Conservation (phyloP, 2,888 invertebrate species). For the Eupeodes latifasciatus region DNA sequence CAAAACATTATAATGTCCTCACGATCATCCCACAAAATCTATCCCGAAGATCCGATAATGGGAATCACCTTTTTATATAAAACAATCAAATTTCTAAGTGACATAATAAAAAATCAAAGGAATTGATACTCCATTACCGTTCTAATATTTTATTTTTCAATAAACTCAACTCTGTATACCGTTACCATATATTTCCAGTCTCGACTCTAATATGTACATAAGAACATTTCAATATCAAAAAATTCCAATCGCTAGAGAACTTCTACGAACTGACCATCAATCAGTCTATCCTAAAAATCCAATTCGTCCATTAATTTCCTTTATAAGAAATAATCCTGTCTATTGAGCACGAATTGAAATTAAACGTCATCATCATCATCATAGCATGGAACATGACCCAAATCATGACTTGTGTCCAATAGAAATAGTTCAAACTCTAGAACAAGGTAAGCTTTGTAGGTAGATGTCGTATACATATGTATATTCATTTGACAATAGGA, state of each 20-base stretch:
- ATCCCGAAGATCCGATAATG: not conserved
- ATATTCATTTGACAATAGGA: slow-evolving; percentile 21
- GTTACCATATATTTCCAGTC: slow-evolving; percentile 44
- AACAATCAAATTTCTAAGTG: slow-evolving; percentile 14
- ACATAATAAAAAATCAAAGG: not conserved
- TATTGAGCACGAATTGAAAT: slow-evolving; percentile 60
- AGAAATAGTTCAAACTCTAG: slow-evolving; percentile 17
- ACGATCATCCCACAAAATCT: not conserved
- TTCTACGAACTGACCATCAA: slow-evolving; percentile 45
- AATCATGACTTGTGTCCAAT: slow-evolving; percentile 41
- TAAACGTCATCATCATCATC: slow-evolving; percentile 67
- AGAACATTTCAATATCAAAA: slow-evolving; percentile 48
- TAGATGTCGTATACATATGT: too few species aligned
- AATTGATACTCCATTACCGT: slow-evolving; percentile 29
- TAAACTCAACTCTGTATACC: not conserved
- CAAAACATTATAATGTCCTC: not conserved
- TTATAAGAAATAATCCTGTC: slow-evolving; percentile 42
- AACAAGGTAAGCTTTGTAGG: not conserved
- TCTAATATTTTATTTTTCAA: slow-evolving; percentile 20
- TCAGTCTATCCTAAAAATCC: slow-evolving; percentile 59
- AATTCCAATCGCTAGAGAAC: slow-evolving; percentile 40
- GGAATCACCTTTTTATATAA: not conserved
- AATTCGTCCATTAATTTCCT: slow-evolving; percentile 69
- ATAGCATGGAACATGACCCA: slow-evolving; percentile 67
- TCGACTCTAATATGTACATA: not conserved